These are phyloP conservation scores for Polyommatus iphigenia DNA, from an alignment of 2,888 invertebrate species.

Conservation along the genomic window DNA sequence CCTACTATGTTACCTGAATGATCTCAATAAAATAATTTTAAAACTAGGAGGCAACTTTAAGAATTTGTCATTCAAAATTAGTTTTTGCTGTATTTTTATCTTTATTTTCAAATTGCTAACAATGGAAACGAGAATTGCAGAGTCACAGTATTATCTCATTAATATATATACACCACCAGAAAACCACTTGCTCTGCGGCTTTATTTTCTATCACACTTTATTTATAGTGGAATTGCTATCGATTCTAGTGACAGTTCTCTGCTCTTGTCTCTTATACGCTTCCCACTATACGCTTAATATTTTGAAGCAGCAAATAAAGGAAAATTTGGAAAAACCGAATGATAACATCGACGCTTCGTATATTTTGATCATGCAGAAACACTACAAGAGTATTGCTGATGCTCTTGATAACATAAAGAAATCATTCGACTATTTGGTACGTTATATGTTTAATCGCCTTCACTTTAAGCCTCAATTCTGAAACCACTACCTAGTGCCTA, in stretches of 20 bases:
- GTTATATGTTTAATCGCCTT: background rate
- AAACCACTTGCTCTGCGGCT: background rate
- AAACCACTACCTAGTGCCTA: too few species aligned
- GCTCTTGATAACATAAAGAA: background rate
- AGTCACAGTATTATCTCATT: background rate
- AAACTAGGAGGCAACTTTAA: background rate
- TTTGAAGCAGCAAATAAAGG: background rate
- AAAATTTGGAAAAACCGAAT: background rate
- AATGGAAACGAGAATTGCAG: background rate
- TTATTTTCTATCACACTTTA: background rate
- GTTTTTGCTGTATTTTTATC: background rate
- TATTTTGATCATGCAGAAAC: background rate
- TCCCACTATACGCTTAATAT: background rate
- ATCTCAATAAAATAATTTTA: background rate
- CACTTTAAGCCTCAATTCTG: too few species aligned
- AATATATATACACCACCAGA: background rate
- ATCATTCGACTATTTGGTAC: background rate
- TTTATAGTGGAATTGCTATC: background rate
- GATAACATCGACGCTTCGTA: background rate
- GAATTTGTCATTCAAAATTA: background rate
- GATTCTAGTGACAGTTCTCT: background rate
- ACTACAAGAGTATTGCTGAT: conserved; percentile 2
- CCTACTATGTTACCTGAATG: background rate
- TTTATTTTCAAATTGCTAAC: background rate
- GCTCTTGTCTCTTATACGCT: background rate